A percentile compares a stretch with the other conserved stretches of the same genome.
These are phyloP conservation scores for Clamator glandarius DNA, from an alignment of 2,797 vertebrate genomes.

Conservation along the genomic window DNA sequence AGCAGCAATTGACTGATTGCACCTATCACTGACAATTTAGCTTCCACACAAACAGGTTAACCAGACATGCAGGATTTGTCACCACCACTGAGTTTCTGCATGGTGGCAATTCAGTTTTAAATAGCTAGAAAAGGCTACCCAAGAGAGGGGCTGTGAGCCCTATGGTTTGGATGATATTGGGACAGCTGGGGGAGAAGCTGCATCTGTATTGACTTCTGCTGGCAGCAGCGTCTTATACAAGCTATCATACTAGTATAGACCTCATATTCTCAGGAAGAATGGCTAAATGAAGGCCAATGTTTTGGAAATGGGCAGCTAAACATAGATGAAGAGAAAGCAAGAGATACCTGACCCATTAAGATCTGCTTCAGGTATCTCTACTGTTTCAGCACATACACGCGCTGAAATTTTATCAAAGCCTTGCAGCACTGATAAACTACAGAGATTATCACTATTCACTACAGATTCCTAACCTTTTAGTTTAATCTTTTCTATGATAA, in stretches of 20 bases:
- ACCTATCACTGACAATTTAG: fast-evolving
- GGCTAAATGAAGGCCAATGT: background rate
- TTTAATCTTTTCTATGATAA: background rate
- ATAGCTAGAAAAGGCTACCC: background rate
- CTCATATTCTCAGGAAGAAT: background rate
- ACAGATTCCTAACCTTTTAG: background rate
- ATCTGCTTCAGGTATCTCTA: background rate
- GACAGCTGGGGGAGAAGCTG: background rate
- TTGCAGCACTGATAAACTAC: background rate
- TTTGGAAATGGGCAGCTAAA: background rate
- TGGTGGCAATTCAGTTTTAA: too few relatives aligned
- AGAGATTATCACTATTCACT: background rate
- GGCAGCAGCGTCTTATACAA: background rate
- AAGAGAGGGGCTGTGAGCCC: background rate
- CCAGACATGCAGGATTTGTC: background rate
- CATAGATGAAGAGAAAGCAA: background rate
- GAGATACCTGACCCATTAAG: background rate
- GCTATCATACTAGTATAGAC: too few relatives aligned
- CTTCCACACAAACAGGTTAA: background rate
- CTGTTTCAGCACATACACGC: background rate
- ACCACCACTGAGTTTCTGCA: background rate
- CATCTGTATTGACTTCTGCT: background rate
- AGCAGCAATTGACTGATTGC: background rate
- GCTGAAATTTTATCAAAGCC: background rate
- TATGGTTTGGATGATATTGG: fast-evolving